Evolutionary conservation across 1,140 invertebrate species (phyloP).

Genomic region (Pentalonia nigronervosa): DNA sequence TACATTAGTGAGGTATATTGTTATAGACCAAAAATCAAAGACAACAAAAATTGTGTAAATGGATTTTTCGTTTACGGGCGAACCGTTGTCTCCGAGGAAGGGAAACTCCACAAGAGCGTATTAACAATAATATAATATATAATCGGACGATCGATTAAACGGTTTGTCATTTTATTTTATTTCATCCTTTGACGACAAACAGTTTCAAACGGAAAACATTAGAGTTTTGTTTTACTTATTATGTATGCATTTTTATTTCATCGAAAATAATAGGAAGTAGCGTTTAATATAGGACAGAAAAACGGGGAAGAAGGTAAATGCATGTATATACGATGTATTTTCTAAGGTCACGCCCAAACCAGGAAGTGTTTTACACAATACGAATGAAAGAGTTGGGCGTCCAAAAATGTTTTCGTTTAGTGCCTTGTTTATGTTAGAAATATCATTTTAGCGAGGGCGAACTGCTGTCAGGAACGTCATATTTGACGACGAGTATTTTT

Average conservation of each 20-base stretch:
- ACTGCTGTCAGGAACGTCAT: constrained; percentile 55
- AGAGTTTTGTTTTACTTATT: not conserved
- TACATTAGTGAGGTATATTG: not conserved
- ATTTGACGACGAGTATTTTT: constrained; percentile 51
- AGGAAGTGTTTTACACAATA: constrained; percentile 26
- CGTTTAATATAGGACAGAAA: not conserved
- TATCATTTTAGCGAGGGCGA: constrained; percentile 57
- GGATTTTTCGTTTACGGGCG: not conserved
- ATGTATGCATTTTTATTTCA: not conserved
- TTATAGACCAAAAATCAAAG: too few species aligned
- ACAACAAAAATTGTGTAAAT: not conserved
- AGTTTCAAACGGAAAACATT: not conserved
- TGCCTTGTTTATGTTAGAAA: constrained; percentile 44
- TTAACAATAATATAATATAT: not conserved
- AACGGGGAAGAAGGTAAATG: not conserved
- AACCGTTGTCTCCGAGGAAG: not conserved
- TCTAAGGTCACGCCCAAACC: constrained; percentile 52
- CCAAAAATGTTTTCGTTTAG: constrained; percentile 30
- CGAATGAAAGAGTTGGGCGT: constrained; percentile 46
- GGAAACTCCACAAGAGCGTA: not conserved
- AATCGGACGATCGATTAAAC: not conserved
- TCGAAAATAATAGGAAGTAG: not conserved
- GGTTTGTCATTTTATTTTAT: not conserved
- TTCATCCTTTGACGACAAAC: not conserved
- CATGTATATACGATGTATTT: not conserved